Percentiles rank a stretch among this genome's conserved stretches.
phyloP scores from a whole-genome alignment of 92 coral and sea anemone genomes.

The Palythoa grandis region DNA sequence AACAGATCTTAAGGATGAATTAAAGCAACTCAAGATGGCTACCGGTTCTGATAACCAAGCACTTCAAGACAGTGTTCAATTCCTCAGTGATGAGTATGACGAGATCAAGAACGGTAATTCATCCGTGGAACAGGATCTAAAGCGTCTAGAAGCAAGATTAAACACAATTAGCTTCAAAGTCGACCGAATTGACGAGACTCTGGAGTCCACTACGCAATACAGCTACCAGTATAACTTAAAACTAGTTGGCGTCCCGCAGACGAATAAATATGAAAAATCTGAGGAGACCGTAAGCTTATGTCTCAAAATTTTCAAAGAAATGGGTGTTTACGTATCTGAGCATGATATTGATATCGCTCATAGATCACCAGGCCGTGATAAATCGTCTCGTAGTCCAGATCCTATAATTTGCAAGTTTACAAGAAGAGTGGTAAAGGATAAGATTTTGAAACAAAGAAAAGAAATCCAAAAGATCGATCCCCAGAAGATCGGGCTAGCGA shows the following conservation, averaged over 20 bases:
- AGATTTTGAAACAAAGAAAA: conserved; percentile 15
- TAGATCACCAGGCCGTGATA: conserved; percentile 9
- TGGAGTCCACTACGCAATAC: conserved; percentile 32
- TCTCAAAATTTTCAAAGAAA: conserved; percentile 28
- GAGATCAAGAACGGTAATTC: conserved; percentile 31
- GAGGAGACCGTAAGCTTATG: conserved; percentile 9
- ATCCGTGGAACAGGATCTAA: conserved; percentile 13
- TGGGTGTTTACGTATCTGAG: conserved; percentile 3
- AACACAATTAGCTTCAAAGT: conserved; percentile 3
- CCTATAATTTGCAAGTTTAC: conserved; percentile 16
- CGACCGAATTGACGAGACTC: conserved; percentile 28
- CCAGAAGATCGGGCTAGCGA: conserved; percentile 8
- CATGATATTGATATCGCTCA: conserved; percentile 44
- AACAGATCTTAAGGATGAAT: conserved; percentile 13
- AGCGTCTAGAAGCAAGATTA: conserved; percentile 7
- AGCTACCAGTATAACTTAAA: conserved; percentile 22
- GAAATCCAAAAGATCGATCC: conserved; percentile 1
- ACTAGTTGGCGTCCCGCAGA: conserved; percentile 33
- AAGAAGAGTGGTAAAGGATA: conserved; percentile 36
- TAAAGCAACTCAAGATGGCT: conserved; percentile 37
- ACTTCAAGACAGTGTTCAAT: conserved; percentile 28
- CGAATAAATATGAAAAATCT: conserved; percentile 19
- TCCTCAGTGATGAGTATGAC: conserved; percentile 30
- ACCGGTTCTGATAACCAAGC: conserved; percentile 20
- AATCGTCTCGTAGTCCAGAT: not conserved